Percentiles rank a stretch among this genome's conserved stretches.
Evolutionary conservation across 2,797 vertebrate species (phyloP).

Genomic region (Neosilurus hyrtlii): DNA sequence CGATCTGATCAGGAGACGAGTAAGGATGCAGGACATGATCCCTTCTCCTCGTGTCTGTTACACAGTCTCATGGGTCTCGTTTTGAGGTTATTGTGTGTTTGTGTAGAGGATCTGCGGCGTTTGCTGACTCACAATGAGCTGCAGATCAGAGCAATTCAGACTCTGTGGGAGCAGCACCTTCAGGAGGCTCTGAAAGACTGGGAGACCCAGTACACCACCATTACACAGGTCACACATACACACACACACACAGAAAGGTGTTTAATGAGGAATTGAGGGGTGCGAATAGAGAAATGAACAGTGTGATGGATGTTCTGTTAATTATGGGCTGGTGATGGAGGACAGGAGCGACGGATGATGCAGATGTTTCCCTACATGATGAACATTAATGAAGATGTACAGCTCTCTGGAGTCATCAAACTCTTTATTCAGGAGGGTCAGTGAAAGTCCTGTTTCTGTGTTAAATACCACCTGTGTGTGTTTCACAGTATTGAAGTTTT

Average conservation of each 20-base stretch:
- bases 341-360: conserved; percentile 82
- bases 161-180: conserved; percentile 81
- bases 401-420: conserved; percentile 85
- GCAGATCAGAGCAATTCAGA: conserved; percentile 73
- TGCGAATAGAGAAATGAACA: background rate
- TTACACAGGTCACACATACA: conserved; percentile 74
- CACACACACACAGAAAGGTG: background rate
- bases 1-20: conserved; percentile 75
- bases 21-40: conserved; percentile 52
- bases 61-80: background rate
- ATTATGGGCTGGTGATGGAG: background rate
- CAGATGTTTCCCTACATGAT: conserved; percentile 83
- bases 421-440: conserved; percentile 83
- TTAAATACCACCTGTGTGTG: background rate
- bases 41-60: background rate
- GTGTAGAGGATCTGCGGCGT: conserved; percentile 74
- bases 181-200: conserved; percentile 82
- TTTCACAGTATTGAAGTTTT: background rate
- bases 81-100: background rate
- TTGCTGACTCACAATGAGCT: conserved; percentile 77
- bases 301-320: background rate
- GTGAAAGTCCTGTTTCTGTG: conserved; percentile 9
- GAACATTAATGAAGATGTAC: conserved; percentile 86
- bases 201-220: conserved; percentile 76
- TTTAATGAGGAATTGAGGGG: background rate